Evolutionary conservation across 2,888 invertebrate genomes (phyloP).

Genomic region (Andricus quercusramuli): DNA sequence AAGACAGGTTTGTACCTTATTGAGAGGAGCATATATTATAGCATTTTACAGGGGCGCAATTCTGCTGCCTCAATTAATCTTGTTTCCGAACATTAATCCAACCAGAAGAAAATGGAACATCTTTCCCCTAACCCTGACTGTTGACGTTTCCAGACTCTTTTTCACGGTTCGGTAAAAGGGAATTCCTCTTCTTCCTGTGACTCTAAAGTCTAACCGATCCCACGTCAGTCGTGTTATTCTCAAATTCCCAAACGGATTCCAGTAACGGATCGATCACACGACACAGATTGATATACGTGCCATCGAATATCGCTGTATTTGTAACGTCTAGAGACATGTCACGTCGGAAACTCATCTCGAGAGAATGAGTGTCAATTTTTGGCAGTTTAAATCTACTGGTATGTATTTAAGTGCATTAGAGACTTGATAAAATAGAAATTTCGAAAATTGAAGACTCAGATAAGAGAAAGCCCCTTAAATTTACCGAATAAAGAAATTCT

Average conservation of each 20-base stretch:
- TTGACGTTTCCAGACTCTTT: background rate
- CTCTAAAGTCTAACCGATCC: conserved; percentile 46
- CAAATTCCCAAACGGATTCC: conserved; percentile 50
- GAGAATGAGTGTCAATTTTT: background rate
- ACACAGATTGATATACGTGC: conserved; percentile 51
- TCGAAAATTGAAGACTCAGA: too few relatives aligned
- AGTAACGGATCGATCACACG: conserved; percentile 47
- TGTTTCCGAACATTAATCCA: background rate
- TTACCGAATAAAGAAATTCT: too few relatives aligned
- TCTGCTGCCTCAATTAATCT: background rate
- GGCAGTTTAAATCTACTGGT: background rate
- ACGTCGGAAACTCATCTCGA: background rate
- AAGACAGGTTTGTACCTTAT: background rate
- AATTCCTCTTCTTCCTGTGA: conserved; percentile 43
- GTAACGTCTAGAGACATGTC: background rate
- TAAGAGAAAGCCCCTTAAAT: too few relatives aligned
- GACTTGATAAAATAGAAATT: too few relatives aligned
- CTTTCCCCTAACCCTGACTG: background rate
- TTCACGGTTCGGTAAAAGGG: conserved; percentile 20
- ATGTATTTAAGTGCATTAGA: too few relatives aligned
- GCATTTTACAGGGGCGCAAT: background rate
- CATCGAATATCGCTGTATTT: background rate
- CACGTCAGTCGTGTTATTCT: conserved; percentile 44
- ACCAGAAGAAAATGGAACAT: background rate
- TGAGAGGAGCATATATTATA: background rate